Conservation (phyloP, 2,113 vertebrate genomes). For the Leptocoma aspasia region DNA sequence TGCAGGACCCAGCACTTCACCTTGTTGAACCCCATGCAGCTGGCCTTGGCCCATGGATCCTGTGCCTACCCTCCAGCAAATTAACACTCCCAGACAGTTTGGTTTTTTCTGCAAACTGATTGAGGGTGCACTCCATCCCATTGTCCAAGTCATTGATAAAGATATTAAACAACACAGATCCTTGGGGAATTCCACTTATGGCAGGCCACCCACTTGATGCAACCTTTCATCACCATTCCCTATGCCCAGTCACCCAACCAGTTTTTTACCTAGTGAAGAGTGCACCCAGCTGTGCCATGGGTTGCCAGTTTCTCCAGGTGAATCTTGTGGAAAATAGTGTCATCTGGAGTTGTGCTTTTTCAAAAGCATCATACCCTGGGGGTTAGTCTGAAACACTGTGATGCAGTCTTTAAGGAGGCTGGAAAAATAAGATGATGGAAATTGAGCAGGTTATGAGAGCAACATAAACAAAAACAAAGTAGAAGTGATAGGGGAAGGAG, state of each 20-base stretch:
- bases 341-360: not conserved
- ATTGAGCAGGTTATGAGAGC: not conserved
- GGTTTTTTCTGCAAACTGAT: not conserved
- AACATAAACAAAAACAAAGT: not conserved
- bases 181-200: not conserved
- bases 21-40: not conserved
- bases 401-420: not conserved
- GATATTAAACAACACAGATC: not conserved
- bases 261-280: not conserved
- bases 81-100: not conserved
- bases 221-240: not conserved
- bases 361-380: not conserved
- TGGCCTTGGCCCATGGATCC: not conserved
- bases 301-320: not conserved
- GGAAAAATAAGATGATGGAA: not conserved
- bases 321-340: not conserved
- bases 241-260: rapidly evolving
- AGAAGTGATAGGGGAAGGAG: not conserved
- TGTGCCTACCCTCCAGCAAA: not conserved
- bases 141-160: not conserved
- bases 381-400: not conserved
- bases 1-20: not conserved
- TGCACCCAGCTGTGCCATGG: not conserved
- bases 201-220: not conserved
- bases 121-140: not conserved